Conservation (phyloP, 2,113 vertebrate species). For the Micromys minutus region DNA sequence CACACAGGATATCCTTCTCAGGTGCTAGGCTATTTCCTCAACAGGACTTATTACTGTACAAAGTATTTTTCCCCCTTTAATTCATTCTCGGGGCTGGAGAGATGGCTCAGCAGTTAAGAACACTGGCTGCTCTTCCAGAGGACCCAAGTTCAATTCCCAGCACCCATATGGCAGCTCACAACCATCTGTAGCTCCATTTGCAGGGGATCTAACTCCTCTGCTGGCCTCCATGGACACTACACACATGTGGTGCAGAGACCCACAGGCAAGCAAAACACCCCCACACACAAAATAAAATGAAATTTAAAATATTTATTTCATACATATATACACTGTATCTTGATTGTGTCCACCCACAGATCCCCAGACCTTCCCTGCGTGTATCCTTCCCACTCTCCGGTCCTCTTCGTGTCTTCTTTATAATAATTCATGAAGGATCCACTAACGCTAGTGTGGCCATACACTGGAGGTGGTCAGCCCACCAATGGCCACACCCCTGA, state of each 20-base stretch:
- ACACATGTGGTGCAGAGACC: not conserved
- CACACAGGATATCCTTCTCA: not conserved
- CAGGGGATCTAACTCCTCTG: not conserved
- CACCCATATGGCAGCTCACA: not conserved
- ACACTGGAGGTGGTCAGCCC: not conserved
- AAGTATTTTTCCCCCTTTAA: not conserved
- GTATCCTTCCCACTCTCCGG: not conserved
- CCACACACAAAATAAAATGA: not conserved
- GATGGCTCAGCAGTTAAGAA: not conserved
- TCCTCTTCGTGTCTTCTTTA: not conserved
- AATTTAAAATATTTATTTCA: not conserved
- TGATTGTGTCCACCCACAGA: not conserved
- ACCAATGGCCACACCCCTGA: not conserved
- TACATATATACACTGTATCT: not conserved
- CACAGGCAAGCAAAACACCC: not conserved
- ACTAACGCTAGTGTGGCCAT: fast-evolving
- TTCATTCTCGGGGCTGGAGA: not conserved
- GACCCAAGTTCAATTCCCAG: not conserved
- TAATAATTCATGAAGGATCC: no score
- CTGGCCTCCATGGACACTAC: not conserved
- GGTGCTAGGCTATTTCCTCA: not conserved
- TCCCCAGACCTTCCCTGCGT: no score
- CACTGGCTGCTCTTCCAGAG: not conserved
- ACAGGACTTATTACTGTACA: not conserved
- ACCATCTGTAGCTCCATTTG: not conserved